Conservation (phyloP, 2,888 invertebrate genomes). For the Ecliptopera silaceata region DNA sequence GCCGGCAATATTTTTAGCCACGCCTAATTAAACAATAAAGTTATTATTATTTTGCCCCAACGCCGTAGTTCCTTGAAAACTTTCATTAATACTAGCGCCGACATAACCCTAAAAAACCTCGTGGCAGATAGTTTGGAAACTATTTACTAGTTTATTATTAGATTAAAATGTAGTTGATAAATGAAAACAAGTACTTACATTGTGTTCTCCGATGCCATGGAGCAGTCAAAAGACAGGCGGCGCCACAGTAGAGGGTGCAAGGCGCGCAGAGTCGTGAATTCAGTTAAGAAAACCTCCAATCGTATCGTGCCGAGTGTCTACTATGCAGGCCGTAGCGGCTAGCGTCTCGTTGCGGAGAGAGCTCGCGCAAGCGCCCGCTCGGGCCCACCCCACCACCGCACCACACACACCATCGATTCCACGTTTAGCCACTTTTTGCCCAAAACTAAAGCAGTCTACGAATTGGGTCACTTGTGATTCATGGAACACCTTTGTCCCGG, state of each 20-base stretch:
- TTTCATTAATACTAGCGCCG: not conserved
- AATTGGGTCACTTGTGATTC: slow-evolving; percentile 50
- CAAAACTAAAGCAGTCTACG: slow-evolving; percentile 46
- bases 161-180: slow-evolving; percentile 2
- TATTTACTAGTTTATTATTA: not conserved
- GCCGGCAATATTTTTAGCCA: too few species aligned
- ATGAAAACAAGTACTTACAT: slow-evolving; percentile 21
- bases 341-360: slow-evolving; percentile 38
- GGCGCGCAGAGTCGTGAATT: not conserved
- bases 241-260: not conserved
- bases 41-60: too few species aligned
- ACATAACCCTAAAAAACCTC: slow-evolving; percentile 7
- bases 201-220: not conserved
- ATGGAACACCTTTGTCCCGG: slow-evolving; percentile 21
- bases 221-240: not conserved
- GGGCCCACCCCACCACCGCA: slow-evolving; percentile 41
- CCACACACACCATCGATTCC: slow-evolving; percentile 61
- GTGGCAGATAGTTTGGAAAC: slow-evolving; percentile 12
- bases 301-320: slow-evolving; percentile 39
- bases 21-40: too few species aligned
- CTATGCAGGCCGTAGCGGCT: slow-evolving; percentile 17
- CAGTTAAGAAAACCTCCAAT: slow-evolving; percentile 31
- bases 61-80: too few species aligned
- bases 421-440: slow-evolving; percentile 56
- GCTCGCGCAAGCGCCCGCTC: slow-evolving; percentile 56